These are phyloP conservation scores for Timema cristinae DNA, from an alignment of 2,888 invertebrate genomes.

Conservation along the genomic window DNA sequence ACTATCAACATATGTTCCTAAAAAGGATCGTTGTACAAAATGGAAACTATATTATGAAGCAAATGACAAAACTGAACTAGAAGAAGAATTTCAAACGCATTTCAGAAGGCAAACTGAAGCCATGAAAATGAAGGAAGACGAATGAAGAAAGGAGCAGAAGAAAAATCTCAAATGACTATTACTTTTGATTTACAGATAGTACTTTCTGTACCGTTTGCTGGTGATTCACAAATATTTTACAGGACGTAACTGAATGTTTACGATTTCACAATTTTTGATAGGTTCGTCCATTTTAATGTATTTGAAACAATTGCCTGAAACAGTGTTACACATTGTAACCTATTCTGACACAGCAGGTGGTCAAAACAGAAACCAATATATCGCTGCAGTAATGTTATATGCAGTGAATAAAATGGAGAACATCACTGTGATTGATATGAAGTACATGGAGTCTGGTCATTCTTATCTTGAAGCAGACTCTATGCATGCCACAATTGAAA, in stretches of 20 bases:
- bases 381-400: constrained; percentile 9
- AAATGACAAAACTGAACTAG: neutral
- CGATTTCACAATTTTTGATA: constrained; percentile 12
- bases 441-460: constrained; percentile 6
- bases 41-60: constrained; percentile 13
- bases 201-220: constrained; percentile 12
- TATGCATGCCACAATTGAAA: constrained; percentile 3
- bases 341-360: constrained; percentile 12
- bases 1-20: constrained; percentile 8
- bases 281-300: constrained; percentile 6
- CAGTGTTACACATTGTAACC: neutral
- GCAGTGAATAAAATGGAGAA: constrained; percentile 2
- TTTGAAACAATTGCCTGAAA: neutral
- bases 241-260: neutral
- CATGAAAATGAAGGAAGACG: constrained; percentile 1
- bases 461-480: constrained; percentile 8
- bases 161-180: constrained; percentile 1
- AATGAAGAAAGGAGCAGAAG: neutral
- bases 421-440: neutral
- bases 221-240: constrained; percentile 12
- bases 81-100: constrained; percentile 4
- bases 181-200: constrained; percentile 13
- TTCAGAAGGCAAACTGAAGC: constrained; percentile 8
- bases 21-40: constrained; percentile 8
- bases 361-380: constrained; percentile 13